These are phyloP conservation scores for Cryptus armator DNA, from an alignment of 2,888 invertebrate genomes.

Conservation along the genomic window DNA sequence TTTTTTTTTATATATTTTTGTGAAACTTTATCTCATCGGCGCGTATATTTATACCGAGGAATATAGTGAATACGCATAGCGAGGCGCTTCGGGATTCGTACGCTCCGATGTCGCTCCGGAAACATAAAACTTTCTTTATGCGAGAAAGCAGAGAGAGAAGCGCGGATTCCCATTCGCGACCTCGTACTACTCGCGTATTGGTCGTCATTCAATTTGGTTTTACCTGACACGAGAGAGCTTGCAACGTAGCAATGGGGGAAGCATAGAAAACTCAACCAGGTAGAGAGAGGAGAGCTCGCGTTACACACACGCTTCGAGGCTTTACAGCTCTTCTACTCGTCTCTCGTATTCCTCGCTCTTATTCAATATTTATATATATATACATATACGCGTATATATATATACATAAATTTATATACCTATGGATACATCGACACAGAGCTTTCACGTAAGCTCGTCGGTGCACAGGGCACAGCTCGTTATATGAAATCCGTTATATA, in stretches of 20 bases:
- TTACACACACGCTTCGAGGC: constrained; percentile 48
- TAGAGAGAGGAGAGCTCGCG: constrained; percentile 47
- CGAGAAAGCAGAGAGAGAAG: constrained; percentile 30
- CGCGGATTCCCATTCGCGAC: constrained; percentile 59
- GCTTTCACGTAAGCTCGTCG: constrained; percentile 35
- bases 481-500: constrained; percentile 34
- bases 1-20: neutral
- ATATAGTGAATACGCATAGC: constrained; percentile 27
- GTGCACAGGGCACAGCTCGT: neutral
- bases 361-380: constrained; percentile 19
- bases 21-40: constrained; percentile 2
- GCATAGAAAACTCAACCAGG: constrained; percentile 47
- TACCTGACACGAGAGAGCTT: constrained; percentile 60
- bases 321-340: constrained; percentile 55
- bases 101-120: constrained; percentile 39
- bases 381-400: neutral
- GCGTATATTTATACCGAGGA: constrained; percentile 2
- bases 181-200: constrained; percentile 58
- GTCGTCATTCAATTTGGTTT: constrained; percentile 71
- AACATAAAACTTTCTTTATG: constrained; percentile 61
- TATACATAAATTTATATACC: neutral
- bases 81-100: constrained; percentile 33
- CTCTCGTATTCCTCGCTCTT: constrained; percentile 49
- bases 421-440: neutral
- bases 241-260: constrained; percentile 31